Evolutionary conservation across 37 sponge, comb jelly and placozoan species (phyloP).

Genomic region (Agelas oroides): DNA sequence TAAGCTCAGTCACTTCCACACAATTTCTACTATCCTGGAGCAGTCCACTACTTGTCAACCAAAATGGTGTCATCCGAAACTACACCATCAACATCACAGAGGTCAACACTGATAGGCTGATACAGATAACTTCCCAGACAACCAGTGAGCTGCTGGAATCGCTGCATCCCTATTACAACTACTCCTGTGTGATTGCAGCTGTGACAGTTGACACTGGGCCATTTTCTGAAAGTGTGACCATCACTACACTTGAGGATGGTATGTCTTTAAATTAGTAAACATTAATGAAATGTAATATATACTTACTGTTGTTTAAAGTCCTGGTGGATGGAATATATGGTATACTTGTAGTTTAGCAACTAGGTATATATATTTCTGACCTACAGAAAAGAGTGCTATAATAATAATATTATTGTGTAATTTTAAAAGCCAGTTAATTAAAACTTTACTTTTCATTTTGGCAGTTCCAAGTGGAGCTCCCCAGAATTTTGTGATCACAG

Average conservation of each 20-base stretch:
- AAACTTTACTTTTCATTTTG: no score
- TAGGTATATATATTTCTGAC: no score
- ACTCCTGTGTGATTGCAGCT: not conserved
- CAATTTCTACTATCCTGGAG: not conserved
- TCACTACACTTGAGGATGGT: conserved; percentile 2
- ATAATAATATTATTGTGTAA: no score
- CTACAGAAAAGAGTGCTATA: not conserved
- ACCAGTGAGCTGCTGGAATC: not conserved
- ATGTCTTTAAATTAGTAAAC: not conserved
- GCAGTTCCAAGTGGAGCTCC: conserved; percentile 38
- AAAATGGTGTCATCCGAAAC: not conserved
- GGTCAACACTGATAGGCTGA: not conserved
- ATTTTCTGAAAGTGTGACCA: not conserved
- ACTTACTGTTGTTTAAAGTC: no score
- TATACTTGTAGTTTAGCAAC: no score
- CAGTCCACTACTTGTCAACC: not conserved
- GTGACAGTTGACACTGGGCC: not conserved
- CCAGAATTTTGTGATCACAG: not conserved
- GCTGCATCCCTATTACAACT: not conserved
- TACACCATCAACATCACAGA: not conserved
- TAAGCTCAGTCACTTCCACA: not conserved
- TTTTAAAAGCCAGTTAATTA: not conserved
- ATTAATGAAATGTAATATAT: no score
- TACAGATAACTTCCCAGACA: not conserved
- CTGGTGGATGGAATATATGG: no score